Base-by-base conservation (phyloP, 2,888 invertebrate genomes). In the Ferdinandea cuprea region DNA sequence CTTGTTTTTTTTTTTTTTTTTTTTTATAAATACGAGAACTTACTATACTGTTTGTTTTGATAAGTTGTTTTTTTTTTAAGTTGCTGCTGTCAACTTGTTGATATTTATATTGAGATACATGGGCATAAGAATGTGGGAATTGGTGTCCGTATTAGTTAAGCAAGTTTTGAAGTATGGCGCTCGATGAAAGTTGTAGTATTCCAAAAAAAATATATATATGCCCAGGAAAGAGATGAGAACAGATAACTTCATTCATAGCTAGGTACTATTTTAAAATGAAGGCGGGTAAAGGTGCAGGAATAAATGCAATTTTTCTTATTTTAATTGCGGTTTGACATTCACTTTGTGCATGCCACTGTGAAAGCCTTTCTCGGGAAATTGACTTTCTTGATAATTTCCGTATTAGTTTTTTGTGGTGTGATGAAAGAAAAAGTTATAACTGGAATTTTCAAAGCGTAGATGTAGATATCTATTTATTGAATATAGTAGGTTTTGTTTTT, bases 141-240 rank as follows among this genome's bases (percentile, higher is more conserved):
- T 15, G 3, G 21, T 46, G 19, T 1, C 30, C 40, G 21, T 46
- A 21, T 46, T n/a, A 32, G 46, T 9, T 6, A 13, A 13, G 7
- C 59, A 11, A 7, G 44, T 17, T 58, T 69, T 69, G 21, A 50
- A n/a, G 3, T 25, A 25, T 32, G 13, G 40, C 6, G 21, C 21
- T 56, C 42, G 35, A 50, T 65, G 50, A 65, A 65, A 65, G 65
- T 65, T 46, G 44, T 7, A 25, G 15, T 37, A 35, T 35, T 7
- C 3, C 3, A 9, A 17, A 30, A 7, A 4, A 40, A 7, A 15
- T 15, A n/a, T n/a, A n/a, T n/a, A n/a, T 37, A 37, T 11, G n/a
- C 35, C 35, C n/a, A 35, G n/a, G n/a, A 11, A 35, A 35, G n/a
- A 35, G 3, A n/a, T 35, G 11, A 35, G n/a, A 35, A n/a, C n/a